Base-by-base conservation (phyloP, 1,140 invertebrate genomes). In the Drosophila sp. region DNA sequence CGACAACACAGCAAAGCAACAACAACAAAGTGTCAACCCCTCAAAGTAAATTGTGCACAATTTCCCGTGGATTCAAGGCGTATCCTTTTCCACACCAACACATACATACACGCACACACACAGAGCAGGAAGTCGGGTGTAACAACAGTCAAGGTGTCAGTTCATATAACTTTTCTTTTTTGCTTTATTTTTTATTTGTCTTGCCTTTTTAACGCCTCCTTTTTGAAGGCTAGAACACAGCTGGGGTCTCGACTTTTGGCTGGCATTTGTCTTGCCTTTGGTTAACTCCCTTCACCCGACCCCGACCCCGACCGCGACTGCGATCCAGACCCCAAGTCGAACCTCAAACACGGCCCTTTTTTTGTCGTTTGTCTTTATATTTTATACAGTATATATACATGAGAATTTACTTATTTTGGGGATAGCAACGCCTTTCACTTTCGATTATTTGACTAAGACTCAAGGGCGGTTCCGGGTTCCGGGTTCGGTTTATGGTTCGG, bases 191-290 rank as follows among this genome's bases (percentile, higher is more conserved):
- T 54, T 41, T 56, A 25, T 69, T 63, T 58, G 43, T 51, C 45
- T 73, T 73, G 75, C 75, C 75, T 70, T 70, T 74, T 77, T 70
- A 65, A 72, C 69, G 73, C 56, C 56, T 72, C 34, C 72, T 59
- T 71, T 75, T 61, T 34, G 40, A 65, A 43, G 43, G 29, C 48
- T 48, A 48, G 27, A 50, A 25, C 16, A 43, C 36, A 32, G 29
- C 13, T 58, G 36, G 7, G 16, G 58, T n/a, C 51, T 57, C 36
- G 50, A 69, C 71, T 69, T 69, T 53, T 69, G 54, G 8, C 56
- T 25, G 71, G 48, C 82, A 74, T 81, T 81, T 80, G 79, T 82
- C 76, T 76, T 87, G 57, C 62, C 72, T 58, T 56, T 43, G 38
- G 48, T 43, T 62, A 50, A 5, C 11, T 13, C 11, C 14, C 29